Conservation (phyloP, 2,888 invertebrate species). For the Andrena trimmerana region DNA sequence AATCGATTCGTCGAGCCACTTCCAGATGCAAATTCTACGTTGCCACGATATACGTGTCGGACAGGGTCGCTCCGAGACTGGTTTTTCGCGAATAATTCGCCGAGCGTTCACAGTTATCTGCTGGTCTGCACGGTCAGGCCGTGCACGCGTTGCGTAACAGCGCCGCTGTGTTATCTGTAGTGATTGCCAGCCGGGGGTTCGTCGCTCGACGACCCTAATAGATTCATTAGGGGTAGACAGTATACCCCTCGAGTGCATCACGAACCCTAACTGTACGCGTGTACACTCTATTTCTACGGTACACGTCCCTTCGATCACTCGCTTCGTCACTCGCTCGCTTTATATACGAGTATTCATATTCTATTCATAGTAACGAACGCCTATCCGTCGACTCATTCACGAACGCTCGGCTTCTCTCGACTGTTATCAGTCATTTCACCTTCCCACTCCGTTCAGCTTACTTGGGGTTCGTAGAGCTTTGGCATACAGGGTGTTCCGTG, state of each 20-base stretch:
- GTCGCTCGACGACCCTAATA: conserved; percentile 78
- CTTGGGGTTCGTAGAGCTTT: background rate
- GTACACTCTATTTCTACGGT: conserved; percentile 57
- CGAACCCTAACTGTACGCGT: conserved; percentile 61
- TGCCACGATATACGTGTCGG: too few relatives aligned
- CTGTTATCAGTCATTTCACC: conserved; percentile 28
- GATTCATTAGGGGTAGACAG: conserved; percentile 80
- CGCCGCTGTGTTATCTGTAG: conserved; percentile 73
- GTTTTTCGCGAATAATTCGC: conserved; percentile 30
- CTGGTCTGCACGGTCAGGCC: conserved; percentile 65
- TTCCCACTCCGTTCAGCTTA: background rate
- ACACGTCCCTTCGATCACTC: conserved; percentile 41
- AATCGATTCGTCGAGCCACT: conserved; percentile 46
- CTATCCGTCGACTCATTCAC: conserved; percentile 47
- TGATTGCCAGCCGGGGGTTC: conserved; percentile 75
- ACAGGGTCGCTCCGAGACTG: background rate
- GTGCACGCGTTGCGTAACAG: conserved; percentile 66
- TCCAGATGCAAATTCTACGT: background rate
- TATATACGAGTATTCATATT: conserved; percentile 44
- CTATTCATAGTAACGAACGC: conserved; percentile 41
- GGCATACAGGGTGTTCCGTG: background rate
- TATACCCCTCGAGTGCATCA: conserved; percentile 71
- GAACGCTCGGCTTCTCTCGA: background rate
- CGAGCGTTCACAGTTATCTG: conserved; percentile 41
- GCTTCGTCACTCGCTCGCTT: conserved; percentile 39